A percentile compares a stretch with the other conserved stretches of the same genome.
Conservation (phyloP, 1,140 invertebrate species). For the Drosophila kepulauana region DNA sequence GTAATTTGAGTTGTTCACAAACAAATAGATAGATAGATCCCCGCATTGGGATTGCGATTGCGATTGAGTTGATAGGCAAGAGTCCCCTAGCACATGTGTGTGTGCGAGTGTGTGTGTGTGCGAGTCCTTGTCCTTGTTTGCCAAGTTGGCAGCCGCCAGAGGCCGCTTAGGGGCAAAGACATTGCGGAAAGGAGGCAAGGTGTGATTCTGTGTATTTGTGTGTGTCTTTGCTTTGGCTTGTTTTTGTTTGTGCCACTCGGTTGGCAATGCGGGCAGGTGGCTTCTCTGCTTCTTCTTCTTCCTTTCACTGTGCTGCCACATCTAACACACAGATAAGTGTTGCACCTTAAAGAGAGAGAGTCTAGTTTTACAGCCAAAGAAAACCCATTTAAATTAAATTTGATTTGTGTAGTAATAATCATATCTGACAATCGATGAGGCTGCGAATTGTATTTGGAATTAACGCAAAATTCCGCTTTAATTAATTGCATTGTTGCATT, state of each 20-base stretch:
- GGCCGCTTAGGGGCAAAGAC: conserved; percentile 25
- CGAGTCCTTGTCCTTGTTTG: conserved; percentile 66
- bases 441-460: conserved; percentile 72
- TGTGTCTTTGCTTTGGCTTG: conserved; percentile 1
- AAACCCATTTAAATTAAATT: conserved; percentile 9
- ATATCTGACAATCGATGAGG: conserved; percentile 19
- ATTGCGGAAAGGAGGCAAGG: conserved; percentile 38
- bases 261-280: conserved; percentile 50
- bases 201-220: conserved; percentile 39
- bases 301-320: not conserved
- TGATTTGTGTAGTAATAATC: conserved; percentile 18
- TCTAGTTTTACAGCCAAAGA: not conserved
- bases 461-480: conserved; percentile 24
- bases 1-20: conserved; percentile 81
- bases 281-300: not conserved
- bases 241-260: conserved; percentile 34
- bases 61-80: conserved; percentile 70
- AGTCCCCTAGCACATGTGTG: not conserved
- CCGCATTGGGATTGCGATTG: conserved; percentile 37
- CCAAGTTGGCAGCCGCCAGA: conserved; percentile 59
- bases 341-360: not conserved
- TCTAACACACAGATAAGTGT: not conserved
- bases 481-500: conserved; percentile 22
- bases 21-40: conserved; percentile 59
- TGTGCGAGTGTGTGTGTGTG: conserved; percentile 19